Base-by-base conservation (phyloP, 1,140 invertebrate genomes). In the Lasioglossum albipes region DNA sequence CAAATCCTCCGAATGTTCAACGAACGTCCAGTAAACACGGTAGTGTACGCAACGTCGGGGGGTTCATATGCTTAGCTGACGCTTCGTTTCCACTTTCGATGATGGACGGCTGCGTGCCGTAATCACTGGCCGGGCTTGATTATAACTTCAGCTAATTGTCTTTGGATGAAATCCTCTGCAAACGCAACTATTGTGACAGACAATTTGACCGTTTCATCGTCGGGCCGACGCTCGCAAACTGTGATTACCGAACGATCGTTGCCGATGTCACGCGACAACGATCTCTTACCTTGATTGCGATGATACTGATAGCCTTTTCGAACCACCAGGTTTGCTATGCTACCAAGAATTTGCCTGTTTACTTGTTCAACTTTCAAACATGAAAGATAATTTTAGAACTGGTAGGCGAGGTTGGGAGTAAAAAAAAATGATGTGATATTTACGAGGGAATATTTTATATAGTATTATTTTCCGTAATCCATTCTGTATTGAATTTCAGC, bases 61-160 rank as follows among this genome's bases (percentile, higher is more conserved):
- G 57, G 27, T 49, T 70, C 61, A 45, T 75, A 80, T 73, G 67
- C 76, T 64, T 57, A 70, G 59, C 36, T n/a, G 66, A 36, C 64
- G 69, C 61, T 22, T 82, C 80, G 62, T 75, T 68, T 70, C 61
- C 70, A 61, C 65, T 68, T 62, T 71, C 20, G 65, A 36, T 7
- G 52, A 68, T 76, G 72, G 49, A 54, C 67, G 77, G 49, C 49
- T 16, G 72, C 41, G 61, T 61, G 65, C 61, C 76, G 71, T 87
- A 84, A 88, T 87, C 65, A 83, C 68, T 59, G 54, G 12, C 49
- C 62, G 52, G 36, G 73, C 42, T 85, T 84, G 84, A 86, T 88
- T 86, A 88, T 88, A 88, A 88, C 84, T 88, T 81, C n/a, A 61
- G 36, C 76, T 88, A 86, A 88, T 88, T 88, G 82, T 80, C 76